Conservation (phyloP, 2,113 vertebrate species). For the Lanius collurio region DNA sequence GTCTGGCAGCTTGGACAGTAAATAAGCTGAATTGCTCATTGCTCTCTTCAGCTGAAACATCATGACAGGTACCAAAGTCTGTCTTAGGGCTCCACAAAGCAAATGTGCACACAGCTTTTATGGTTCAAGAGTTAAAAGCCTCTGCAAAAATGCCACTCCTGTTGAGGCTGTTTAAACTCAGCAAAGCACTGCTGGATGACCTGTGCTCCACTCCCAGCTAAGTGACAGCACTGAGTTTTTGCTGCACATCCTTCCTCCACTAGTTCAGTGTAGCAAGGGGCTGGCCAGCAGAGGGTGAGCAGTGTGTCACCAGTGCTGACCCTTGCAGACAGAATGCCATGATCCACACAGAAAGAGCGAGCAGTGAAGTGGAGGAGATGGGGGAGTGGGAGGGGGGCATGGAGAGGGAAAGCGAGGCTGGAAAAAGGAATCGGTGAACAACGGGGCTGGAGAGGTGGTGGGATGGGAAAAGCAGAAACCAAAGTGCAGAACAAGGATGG, state of each 20-base stretch:
- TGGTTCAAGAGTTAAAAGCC: neutral
- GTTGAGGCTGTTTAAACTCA: neutral
- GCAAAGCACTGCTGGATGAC: neutral
- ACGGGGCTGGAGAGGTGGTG: neutral
- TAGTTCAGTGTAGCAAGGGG: neutral
- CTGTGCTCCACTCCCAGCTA: neutral
- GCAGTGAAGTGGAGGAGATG: neutral
- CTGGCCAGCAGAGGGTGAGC: neutral
- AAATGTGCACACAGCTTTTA: neutral
- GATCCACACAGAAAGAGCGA: neutral
- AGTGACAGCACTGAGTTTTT: neutral
- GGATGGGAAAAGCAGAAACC: neutral
- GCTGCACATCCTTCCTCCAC: neutral
- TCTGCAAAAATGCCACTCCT: neutral
- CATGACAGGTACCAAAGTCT: conserved; percentile 37
- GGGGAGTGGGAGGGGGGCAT: fast-evolving
- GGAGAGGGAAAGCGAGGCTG: neutral
- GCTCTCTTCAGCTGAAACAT: neutral
- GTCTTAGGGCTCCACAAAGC: neutral
- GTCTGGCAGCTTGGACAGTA: conserved; percentile 31
- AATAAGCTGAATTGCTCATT: conserved; percentile 55
- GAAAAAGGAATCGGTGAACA: neutral
- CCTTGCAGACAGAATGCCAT: neutral
- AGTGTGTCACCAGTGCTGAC: neutral
- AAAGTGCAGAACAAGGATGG: neutral